These are phyloP conservation scores for Cyclura pinguis DNA, from an alignment of 2,797 vertebrate genomes.

Conservation along the genomic window DNA sequence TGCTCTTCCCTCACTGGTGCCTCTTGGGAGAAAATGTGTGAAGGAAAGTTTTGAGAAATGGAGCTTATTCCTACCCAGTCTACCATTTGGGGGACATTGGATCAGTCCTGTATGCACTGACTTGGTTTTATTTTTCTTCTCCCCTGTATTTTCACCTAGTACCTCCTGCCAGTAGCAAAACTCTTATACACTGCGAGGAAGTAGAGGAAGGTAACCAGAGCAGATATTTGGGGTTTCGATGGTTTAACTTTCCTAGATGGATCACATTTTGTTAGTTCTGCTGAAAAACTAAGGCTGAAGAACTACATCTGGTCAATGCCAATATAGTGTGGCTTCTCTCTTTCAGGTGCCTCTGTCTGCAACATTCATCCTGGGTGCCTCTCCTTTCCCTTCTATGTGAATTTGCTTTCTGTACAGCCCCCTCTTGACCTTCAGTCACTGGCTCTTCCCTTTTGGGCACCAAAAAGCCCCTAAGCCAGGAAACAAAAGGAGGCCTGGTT, in stretches of 20 bases:
- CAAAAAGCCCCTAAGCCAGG: fast-evolving
- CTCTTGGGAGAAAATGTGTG: conserved; percentile 45
- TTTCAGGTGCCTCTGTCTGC: conserved; percentile 18
- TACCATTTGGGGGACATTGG: conserved; percentile 36
- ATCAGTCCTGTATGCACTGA: conserved; percentile 62
- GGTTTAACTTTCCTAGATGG: not conserved
- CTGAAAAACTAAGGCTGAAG: not conserved
- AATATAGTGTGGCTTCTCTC: not conserved
- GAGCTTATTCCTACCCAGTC: conserved; percentile 10
- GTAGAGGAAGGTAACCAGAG: not conserved
- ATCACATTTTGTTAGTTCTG: conserved; percentile 3
- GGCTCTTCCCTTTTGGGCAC: not conserved
- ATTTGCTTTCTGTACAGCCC: not conserved
- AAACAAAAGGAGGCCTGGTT: fast-evolving
- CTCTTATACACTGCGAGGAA: conserved; percentile 2
- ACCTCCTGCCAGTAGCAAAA: conserved; percentile 32
- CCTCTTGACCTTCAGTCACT: fast-evolving
- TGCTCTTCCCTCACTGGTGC: conserved; percentile 22
- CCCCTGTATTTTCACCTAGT: not conserved
- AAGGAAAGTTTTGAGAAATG: conserved; percentile 52
- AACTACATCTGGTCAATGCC: not conserved
- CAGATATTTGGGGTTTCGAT: not conserved
- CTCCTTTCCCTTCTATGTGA: not conserved
- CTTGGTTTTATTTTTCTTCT: conserved; percentile 50
- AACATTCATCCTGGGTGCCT: not conserved